Evolutionary conservation across 1,140 invertebrate genomes (phyloP), one percentile per base, ranked within the genome.

Genomic region (Dreissena rostriformis): DNA sequence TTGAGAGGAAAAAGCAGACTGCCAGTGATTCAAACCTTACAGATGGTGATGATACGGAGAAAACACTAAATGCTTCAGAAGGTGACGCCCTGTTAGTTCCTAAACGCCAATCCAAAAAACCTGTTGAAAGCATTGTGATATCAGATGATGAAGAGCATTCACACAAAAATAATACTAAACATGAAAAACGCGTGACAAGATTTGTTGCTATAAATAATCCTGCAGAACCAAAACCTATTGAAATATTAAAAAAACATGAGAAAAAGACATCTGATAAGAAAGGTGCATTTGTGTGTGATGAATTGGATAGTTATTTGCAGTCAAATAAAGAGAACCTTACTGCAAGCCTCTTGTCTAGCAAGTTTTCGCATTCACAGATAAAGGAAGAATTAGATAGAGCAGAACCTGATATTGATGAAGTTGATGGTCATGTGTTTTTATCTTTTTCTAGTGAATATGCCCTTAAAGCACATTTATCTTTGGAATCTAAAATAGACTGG

Each of bases 321-420:
- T n/a, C 55, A 61, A 70, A 84, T 61, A 84, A 78, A 26, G 67
- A 72, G n/a, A 63, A 66, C 4, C 26, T 6, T 67, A 22, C n/a
- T 12, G 22, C 17, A 49, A n/a, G 28, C 24, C 8, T 28, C 11
- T 5, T 12, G 51, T 19, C 22, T 70, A 76, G 14, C 66, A 51
- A 29, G 29, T 67, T 49, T 15, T 49, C 15, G 19, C 17, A 74
- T 53, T 7, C 52, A 15, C 19, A 73, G 75, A 63, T 63, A 39
- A 79, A 79, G 39, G 77, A 68, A 74, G 76, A 85, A 24, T 19
- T 85, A 49, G 74, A 76, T 22, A 87, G 86, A 52, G 85, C 80
- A 80, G 89, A 91, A 61, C 91, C 92, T 39, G 91, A 91, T 76
- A 90, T 92, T 88, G 91, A 92, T 85, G 89, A 91, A 75, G 81